phyloP scores from a whole-genome alignment of 2,113 vertebrate species.

The Notothenia coriiceps region DNA sequence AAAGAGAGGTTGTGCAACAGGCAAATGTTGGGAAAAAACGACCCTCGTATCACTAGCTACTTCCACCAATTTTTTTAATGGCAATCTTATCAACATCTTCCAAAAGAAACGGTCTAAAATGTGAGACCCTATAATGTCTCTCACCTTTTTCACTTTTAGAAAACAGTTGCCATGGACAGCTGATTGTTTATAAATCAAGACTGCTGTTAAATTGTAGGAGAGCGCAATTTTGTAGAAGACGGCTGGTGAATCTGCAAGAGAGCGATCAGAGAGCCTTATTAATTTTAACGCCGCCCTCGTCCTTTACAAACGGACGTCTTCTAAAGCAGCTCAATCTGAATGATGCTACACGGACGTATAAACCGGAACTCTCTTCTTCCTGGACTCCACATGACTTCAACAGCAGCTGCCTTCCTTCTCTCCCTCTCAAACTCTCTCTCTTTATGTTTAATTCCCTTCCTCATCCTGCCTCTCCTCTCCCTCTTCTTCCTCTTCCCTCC shows the following conservation, averaged over 20 bases:
- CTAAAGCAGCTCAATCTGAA: background rate
- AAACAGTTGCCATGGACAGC: background rate
- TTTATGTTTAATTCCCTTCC: slow-evolving; percentile 51
- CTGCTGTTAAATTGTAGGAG: background rate
- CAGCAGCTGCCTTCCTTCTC: slow-evolving; percentile 35
- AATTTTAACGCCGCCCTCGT: background rate
- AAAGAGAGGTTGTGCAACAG: too few species aligned
- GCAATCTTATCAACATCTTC: background rate
- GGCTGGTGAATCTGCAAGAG: background rate
- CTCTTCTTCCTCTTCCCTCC: slow-evolving; percentile 74
- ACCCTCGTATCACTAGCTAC: background rate
- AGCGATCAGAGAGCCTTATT: background rate
- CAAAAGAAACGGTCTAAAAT: background rate
- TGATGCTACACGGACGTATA: slow-evolving; percentile 38
- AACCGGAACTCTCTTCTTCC: slow-evolving; percentile 63
- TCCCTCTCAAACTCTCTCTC: slow-evolving; percentile 7
- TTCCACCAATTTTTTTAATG: background rate
- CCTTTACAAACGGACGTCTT: background rate
- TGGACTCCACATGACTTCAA: slow-evolving; percentile 58
- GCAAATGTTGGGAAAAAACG: too few species aligned
- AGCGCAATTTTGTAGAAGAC: too few species aligned
- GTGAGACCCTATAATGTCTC: too few species aligned
- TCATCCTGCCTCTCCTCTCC: slow-evolving; percentile 72
- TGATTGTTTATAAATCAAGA: background rate
- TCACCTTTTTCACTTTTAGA: too few species aligned